phyloP scores from a whole-genome alignment of 53 echinoderm and acorn worm genomes.

The Echinometra lucunter region DNA sequence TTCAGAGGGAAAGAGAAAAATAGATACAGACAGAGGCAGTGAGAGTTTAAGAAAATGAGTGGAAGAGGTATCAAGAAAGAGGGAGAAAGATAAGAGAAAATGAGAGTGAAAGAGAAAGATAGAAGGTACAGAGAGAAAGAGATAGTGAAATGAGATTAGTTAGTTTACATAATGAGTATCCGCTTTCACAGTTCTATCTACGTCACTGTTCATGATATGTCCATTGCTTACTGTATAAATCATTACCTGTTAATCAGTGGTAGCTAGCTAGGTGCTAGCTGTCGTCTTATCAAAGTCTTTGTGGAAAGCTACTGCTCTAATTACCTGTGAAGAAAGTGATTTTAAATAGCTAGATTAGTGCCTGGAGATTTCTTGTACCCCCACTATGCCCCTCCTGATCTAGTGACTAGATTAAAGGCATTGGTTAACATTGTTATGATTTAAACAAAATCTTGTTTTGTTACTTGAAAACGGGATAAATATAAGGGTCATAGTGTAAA shows the following conservation, averaged over 20 bases:
- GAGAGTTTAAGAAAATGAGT: too few species aligned
- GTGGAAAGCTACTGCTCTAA: not conserved
- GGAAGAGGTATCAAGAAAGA: not conserved
- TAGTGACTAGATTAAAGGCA: too few species aligned
- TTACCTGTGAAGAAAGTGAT: conserved; percentile 9
- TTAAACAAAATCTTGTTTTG: too few species aligned
- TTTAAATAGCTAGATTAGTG: not conserved
- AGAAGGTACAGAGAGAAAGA: not conserved
- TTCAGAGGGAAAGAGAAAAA: not conserved
- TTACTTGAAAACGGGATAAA: too few species aligned
- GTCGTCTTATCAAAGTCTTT: conserved; percentile 7
- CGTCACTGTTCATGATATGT: conserved; percentile 25
- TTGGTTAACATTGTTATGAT: too few species aligned
- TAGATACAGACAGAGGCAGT: too few species aligned
- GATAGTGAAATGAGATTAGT: not conserved
- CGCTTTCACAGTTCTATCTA: not conserved
- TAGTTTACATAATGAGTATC: conserved; percentile 47
- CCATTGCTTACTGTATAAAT: conserved; percentile 5
- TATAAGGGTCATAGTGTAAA: too few species aligned
- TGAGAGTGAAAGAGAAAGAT: not conserved
- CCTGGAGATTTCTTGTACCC: not conserved
- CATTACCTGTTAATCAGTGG: conserved; percentile 49
- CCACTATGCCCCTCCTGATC: not conserved
- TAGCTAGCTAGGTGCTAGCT: conserved; percentile 15
- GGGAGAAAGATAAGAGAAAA: not conserved